Conservation (phyloP, 2,888 invertebrate species). For the Tipula helvola region DNA sequence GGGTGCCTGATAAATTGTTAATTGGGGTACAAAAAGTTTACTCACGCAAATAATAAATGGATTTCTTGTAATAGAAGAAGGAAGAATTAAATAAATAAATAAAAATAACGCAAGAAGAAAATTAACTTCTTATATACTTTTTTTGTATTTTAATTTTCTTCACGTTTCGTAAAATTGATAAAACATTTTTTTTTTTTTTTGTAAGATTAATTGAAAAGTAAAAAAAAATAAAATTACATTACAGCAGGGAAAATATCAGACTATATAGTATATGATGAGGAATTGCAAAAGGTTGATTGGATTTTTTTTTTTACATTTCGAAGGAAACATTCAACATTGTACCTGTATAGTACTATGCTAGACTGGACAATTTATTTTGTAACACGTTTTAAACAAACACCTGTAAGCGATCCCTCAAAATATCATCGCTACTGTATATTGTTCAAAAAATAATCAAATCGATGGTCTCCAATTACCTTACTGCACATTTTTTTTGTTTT, state of each 20-base stretch:
- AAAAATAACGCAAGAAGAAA: not conserved
- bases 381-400: not conserved
- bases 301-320: not conserved
- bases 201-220: not conserved
- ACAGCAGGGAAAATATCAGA: not conserved
- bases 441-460: not conserved
- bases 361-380: not conserved
- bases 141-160: not conserved
- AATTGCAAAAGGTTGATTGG: not conserved
- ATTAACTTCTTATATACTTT: not conserved
- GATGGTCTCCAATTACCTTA: not conserved
- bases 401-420: not conserved
- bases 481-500: too few relatives aligned
- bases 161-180: not conserved
- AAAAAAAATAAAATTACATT: not conserved
- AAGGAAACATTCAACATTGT: not conserved
- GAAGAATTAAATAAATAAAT: not conserved
- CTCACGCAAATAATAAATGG: not conserved
- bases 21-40: conserved; percentile 4
- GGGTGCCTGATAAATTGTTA: not conserved
- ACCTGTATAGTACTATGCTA: not conserved
- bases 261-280: not conserved
- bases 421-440: not conserved
- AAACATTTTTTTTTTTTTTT: not conserved
- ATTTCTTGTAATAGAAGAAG: not conserved